phyloP scores from a whole-genome alignment of 2,797 vertebrate genomes.

The Buceros bicornis region DNA sequence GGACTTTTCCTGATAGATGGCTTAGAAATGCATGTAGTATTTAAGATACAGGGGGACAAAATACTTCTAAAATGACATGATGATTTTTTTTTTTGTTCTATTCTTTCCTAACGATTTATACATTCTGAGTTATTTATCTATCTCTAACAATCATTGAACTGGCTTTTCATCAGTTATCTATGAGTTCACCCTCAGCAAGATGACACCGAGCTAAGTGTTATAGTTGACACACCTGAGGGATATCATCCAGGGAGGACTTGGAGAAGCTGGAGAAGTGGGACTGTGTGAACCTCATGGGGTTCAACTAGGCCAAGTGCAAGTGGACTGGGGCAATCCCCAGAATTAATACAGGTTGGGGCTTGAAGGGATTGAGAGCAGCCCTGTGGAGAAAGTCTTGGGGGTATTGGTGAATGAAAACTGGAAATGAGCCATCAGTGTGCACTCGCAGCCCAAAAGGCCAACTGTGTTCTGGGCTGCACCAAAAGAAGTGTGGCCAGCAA shows the following conservation, averaged over 20 bases:
- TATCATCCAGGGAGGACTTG: background rate
- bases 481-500: background rate
- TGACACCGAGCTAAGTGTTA: background rate
- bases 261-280: background rate
- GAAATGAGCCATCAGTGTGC: background rate
- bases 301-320: background rate
- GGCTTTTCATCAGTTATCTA: background rate
- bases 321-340: too few relatives aligned
- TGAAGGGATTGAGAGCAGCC: background rate
- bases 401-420: background rate
- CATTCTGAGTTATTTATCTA: background rate
- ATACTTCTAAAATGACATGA: background rate
- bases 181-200: background rate
- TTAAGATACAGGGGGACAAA: rapidly evolving
- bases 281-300: background rate
- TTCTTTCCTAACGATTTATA: background rate
- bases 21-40: background rate
- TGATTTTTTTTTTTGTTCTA: background rate
- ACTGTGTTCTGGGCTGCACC: background rate
- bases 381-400: background rate
- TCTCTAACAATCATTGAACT: rapidly evolving
- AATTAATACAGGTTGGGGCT: too few relatives aligned
- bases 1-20: background rate
- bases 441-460: background rate
- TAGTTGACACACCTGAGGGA: background rate